Evolutionary conservation across 2,888 invertebrate species (phyloP).

Genomic region (Cyaniris semiargus): DNA sequence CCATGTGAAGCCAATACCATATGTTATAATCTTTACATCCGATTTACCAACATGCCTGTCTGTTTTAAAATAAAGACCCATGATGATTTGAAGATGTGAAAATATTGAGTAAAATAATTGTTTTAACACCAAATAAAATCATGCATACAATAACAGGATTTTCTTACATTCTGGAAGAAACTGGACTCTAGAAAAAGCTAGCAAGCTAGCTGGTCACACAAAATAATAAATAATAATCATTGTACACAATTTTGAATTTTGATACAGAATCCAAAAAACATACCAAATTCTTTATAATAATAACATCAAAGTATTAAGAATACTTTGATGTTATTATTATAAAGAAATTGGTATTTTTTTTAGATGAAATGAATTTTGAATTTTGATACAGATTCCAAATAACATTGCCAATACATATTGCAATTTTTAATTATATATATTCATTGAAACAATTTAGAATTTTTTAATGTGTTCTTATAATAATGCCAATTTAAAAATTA

Average conservation of each 20-base stretch:
- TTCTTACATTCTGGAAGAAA: slow-evolving; percentile 2
- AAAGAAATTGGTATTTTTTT: no score
- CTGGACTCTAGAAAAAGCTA: background rate
- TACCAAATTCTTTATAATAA: background rate
- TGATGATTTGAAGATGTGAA: background rate
- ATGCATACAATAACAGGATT: slow-evolving; percentile 14
- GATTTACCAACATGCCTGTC: background rate
- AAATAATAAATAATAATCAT: slow-evolving; percentile 5
- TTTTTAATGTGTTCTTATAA: background rate
- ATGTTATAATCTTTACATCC: no score
- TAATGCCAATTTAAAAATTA: background rate
- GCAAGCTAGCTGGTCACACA: background rate
- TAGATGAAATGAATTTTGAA: slow-evolving; percentile 5
- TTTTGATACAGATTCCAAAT: background rate
- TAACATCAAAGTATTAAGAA: background rate
- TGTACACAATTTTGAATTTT: background rate
- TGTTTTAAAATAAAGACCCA: background rate
- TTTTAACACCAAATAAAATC: slow-evolving; percentile 20
- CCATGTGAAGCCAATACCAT: background rate
- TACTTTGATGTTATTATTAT: no score
- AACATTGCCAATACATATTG: slow-evolving; percentile 10
- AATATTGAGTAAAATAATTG: slow-evolving; percentile 7
- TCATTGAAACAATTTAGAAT: background rate
- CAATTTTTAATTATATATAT: background rate
- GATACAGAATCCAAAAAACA: background rate